phyloP scores from a whole-genome alignment of 2,113 vertebrate genomes.

The Hucho hucho region DNA sequence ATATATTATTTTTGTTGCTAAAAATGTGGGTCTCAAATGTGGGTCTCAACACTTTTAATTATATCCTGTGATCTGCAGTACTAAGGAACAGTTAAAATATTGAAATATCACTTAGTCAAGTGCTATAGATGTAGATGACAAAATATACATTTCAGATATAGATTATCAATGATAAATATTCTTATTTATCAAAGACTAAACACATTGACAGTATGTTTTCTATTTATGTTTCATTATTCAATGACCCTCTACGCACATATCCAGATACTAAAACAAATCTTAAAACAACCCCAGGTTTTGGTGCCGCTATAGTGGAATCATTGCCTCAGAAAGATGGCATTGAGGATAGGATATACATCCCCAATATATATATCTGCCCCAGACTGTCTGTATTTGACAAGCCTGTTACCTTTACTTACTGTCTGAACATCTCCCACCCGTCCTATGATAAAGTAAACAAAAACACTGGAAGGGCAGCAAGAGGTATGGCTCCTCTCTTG shows the following conservation, averaged over 20 bases:
- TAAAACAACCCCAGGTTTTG: constrained; percentile 19
- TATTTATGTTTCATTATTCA: not conserved
- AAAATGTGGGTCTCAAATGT: too few species aligned
- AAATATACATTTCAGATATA: too few species aligned
- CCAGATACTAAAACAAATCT: constrained; percentile 21
- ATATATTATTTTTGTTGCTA: too few species aligned
- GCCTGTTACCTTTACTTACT: constrained; percentile 43
- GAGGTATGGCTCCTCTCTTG: not conserved
- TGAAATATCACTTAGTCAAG: too few species aligned
- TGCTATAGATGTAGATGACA: too few species aligned
- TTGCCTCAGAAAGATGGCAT: constrained; percentile 48
- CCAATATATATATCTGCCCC: constrained; percentile 50
- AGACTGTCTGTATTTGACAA: constrained; percentile 37
- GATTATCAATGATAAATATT: too few species aligned
- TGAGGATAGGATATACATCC: constrained; percentile 47
- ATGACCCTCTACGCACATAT: constrained; percentile 32
- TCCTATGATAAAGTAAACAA: constrained; percentile 54
- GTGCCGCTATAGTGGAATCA: constrained; percentile 34
- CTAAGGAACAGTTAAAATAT: too few species aligned
- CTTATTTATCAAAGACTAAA: too few species aligned
- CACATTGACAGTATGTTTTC: not conserved
- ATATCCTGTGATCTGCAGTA: too few species aligned
- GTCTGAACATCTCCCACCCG: constrained; percentile 43
- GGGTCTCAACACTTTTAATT: too few species aligned
- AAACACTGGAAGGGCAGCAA: constrained; percentile 23